Evolutionary conservation across 2,113 vertebrate genomes (phyloP).

Genomic region (Globicephala melas): DNA sequence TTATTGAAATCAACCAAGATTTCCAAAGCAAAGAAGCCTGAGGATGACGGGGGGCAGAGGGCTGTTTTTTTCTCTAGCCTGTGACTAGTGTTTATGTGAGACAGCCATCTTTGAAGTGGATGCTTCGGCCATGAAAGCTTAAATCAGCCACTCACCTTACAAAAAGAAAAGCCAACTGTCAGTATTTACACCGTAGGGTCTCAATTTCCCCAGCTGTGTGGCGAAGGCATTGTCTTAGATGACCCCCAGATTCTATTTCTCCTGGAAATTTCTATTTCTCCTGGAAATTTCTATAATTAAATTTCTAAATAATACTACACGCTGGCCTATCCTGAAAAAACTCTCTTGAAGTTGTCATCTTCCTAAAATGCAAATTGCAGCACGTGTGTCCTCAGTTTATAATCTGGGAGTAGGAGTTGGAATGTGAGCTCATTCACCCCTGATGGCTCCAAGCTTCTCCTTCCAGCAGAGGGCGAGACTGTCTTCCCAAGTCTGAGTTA

Average conservation of each 20-base stretch:
- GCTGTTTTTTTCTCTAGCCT: background rate
- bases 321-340: background rate
- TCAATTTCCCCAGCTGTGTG: background rate
- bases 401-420: background rate
- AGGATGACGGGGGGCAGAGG: background rate
- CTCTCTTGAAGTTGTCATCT: background rate
- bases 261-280: background rate
- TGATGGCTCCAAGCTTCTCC: background rate
- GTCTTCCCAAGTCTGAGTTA: background rate
- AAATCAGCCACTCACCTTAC: background rate
- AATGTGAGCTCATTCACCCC: background rate
- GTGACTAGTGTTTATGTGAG: background rate
- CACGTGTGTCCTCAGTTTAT: background rate
- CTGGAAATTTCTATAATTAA: background rate
- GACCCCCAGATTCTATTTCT: background rate
- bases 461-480: background rate
- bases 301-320: background rate
- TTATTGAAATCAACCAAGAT: background rate
- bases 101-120: background rate
- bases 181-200: background rate
- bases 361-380: background rate
- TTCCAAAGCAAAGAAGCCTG: background rate
- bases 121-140: background rate
- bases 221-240: background rate
- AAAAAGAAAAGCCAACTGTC: background rate